Evolutionary conservation across 2,888 invertebrate species (phyloP).

Genomic region (Crematogaster levior): DNA sequence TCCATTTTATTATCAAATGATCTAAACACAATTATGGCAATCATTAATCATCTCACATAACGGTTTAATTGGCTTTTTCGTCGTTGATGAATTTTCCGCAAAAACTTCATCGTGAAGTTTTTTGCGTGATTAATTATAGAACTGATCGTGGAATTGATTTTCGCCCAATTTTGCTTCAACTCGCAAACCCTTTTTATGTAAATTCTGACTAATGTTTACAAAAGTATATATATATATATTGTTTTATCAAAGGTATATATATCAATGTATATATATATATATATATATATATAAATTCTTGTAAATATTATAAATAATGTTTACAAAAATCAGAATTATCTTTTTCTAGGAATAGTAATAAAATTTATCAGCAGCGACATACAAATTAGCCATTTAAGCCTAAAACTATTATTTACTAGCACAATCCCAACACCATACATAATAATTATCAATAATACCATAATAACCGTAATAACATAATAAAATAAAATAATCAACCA

Average conservation of each 20-base stretch:
- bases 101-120: neutral
- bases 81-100: neutral
- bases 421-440: neutral
- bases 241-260: too few species aligned
- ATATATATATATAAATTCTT: neutral
- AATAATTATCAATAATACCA: too few species aligned
- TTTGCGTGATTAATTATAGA: neutral
- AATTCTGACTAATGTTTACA: neutral
- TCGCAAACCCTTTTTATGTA: neutral
- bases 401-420: neutral
- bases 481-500: too few species aligned
- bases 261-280: too few species aligned
- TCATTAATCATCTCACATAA: constrained; percentile 15
- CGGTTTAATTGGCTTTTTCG: neutral
- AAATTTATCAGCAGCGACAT: neutral
- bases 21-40: neutral
- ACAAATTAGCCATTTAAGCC: neutral
- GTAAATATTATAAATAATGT: neutral
- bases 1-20: neutral
- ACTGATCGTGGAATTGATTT: neutral
- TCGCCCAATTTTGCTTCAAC: neutral
- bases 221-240: neutral
- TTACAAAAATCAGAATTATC: neutral
- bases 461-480: too few species aligned
- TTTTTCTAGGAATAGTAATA: neutral